Evolutionary conservation across 2,797 vertebrate species (phyloP).

Genomic region (Erethizon dorsatum): DNA sequence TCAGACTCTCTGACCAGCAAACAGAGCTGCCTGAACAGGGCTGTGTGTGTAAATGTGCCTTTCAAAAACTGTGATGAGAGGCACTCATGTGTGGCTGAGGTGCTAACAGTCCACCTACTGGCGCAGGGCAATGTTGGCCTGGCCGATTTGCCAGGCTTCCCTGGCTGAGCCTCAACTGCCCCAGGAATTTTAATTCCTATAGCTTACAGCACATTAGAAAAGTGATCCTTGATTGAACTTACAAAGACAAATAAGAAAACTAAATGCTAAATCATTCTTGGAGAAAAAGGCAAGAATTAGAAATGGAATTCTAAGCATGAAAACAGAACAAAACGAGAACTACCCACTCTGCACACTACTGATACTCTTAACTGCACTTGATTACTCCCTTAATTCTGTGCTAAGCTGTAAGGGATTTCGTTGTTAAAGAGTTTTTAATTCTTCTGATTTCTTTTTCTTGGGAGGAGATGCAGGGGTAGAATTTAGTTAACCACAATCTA

Average conservation of each 20-base stretch:
- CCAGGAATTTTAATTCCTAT: slow-evolving; percentile 54
- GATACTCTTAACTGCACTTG: neutral
- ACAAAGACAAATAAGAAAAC: slow-evolving; percentile 65
- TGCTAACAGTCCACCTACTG: neutral
- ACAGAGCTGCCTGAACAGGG: neutral
- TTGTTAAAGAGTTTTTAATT: slow-evolving; percentile 17
- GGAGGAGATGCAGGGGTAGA: neutral
- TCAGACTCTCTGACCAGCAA: neutral
- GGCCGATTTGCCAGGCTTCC: neutral
- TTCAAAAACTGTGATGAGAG: neutral
- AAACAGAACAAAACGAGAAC: neutral
- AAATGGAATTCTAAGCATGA: slow-evolving; percentile 53
- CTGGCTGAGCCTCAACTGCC: neutral
- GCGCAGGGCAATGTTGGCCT: neutral
- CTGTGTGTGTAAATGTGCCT: neutral
- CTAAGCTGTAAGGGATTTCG: neutral
- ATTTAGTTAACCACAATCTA: slow-evolving; percentile 23
- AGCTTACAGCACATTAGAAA: slow-evolving; percentile 37
- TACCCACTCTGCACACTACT: neutral
- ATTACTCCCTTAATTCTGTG: neutral
- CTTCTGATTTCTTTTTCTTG: slow-evolving; percentile 29
- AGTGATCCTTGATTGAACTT: slow-evolving; percentile 65
- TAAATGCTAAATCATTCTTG: slow-evolving; percentile 60
- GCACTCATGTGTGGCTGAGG: neutral
- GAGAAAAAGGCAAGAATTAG: slow-evolving; percentile 45